These are phyloP conservation scores for Pomacea canaliculata DNA, from an alignment of 2,888 invertebrate genomes.

Conservation along the genomic window DNA sequence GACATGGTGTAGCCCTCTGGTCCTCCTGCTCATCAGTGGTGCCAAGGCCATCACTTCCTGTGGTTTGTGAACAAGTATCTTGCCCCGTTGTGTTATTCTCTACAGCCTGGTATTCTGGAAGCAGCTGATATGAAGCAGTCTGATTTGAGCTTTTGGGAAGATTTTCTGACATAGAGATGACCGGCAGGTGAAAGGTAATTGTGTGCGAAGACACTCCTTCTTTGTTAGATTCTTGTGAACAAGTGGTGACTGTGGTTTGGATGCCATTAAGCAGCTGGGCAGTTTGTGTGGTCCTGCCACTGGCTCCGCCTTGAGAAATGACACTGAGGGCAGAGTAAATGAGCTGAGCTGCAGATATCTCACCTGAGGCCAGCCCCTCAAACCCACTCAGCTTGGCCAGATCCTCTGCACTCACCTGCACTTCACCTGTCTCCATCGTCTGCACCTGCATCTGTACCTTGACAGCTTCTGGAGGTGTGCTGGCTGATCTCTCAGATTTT, in stretches of 20 bases:
- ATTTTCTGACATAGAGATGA: not conserved
- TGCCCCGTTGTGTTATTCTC: not conserved
- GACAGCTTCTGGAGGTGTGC: not conserved
- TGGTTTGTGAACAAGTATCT: not conserved
- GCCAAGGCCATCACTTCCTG: not conserved
- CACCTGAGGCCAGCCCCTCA: slow-evolving; percentile 47
- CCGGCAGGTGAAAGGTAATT: slow-evolving; percentile 54
- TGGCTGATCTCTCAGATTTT: no score
- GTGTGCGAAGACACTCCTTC: slow-evolving; percentile 53
- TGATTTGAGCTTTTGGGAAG: not conserved
- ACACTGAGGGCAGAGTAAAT: slow-evolving; percentile 58
- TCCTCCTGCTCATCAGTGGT: not conserved
- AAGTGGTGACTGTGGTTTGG: slow-evolving; percentile 37
- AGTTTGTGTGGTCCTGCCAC: slow-evolving; percentile 30
- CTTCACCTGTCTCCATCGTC: slow-evolving; percentile 49
- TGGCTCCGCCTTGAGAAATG: slow-evolving; percentile 41
- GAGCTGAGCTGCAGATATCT: slow-evolving; percentile 52
- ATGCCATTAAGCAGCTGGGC: slow-evolving; percentile 38
- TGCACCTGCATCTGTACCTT: slow-evolving; percentile 43
- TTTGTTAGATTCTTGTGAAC: slow-evolving; percentile 32
- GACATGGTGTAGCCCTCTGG: not conserved
- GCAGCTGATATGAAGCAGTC: not conserved
- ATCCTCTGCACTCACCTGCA: slow-evolving; percentile 55
- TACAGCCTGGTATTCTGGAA: not conserved
- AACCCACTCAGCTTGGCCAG: slow-evolving; percentile 50